phyloP scores from a whole-genome alignment of 2,888 invertebrate species.

The Coelinius sp. region DNA sequence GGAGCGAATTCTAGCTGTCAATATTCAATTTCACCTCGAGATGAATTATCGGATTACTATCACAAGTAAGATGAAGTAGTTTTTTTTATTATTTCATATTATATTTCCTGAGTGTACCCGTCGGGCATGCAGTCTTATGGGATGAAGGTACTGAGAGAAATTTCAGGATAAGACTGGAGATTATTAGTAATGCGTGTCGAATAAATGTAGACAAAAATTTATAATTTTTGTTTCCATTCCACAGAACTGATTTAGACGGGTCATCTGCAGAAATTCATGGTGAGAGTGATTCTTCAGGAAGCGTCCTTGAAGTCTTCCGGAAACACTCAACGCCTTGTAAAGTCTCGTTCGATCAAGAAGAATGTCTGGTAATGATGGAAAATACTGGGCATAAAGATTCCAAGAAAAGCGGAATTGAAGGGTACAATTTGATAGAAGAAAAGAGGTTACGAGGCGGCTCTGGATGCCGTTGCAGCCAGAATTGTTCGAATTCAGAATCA shows the following conservation, averaged over 20 bases:
- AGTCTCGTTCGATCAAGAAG: neutral
- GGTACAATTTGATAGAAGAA: neutral
- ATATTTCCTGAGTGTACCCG: too few relatives aligned
- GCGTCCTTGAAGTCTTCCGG: neutral
- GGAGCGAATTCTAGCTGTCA: neutral
- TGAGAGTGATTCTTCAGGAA: neutral
- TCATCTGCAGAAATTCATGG: neutral
- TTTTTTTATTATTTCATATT: neutral
- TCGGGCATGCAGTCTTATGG: too few relatives aligned
- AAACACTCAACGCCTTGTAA: neutral
- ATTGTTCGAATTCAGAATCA: neutral
- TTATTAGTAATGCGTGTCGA: neutral
- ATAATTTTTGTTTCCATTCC: too few relatives aligned
- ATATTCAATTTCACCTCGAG: neutral
- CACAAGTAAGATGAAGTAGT: conserved; percentile 1
- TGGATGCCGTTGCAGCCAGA: neutral
- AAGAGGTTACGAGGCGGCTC: conserved; percentile 12
- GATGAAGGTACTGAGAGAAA: too few relatives aligned
- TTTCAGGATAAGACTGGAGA: too few relatives aligned
- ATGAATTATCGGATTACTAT: neutral
- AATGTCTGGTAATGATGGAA: neutral
- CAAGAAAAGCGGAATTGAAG: neutral
- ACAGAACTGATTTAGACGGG: neutral
- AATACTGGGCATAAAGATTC: neutral
- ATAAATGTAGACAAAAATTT: too few relatives aligned